Evolutionary conservation across 2,888 invertebrate genomes (phyloP).

Genomic region (Hemistola chrysoprasaria): DNA sequence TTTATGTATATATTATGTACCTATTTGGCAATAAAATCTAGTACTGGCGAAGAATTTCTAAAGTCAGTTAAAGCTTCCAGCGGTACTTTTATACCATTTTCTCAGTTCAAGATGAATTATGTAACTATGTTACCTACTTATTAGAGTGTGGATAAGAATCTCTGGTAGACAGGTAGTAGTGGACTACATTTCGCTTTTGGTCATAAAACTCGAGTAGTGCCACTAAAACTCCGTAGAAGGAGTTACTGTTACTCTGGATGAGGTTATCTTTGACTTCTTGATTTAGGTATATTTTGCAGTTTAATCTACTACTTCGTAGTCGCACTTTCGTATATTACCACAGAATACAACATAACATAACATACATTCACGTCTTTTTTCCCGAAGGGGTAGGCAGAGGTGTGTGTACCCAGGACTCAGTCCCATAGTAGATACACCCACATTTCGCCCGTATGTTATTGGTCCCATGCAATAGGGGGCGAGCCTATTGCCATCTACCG

Average conservation of each 20-base stretch:
- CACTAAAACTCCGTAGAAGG: slow-evolving; percentile 13
- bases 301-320: slow-evolving; percentile 7
- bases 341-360: no score
- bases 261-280: slow-evolving; percentile 14
- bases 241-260: slow-evolving; percentile 15
- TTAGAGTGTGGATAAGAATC: slow-evolving; percentile 15
- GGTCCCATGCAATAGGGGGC: no score
- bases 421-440: no score
- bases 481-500: no score
- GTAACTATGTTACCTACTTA: slow-evolving; percentile 26
- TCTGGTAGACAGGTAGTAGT: slow-evolving; percentile 12
- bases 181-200: slow-evolving; percentile 17
- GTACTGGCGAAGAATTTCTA: no score
- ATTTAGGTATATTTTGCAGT: slow-evolving; percentile 6
- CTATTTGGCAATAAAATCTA: no score
- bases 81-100: slow-evolving; percentile 15
- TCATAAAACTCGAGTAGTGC: slow-evolving; percentile 17
- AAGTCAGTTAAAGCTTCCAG: slow-evolving; percentile 19
- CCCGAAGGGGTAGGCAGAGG: no score
- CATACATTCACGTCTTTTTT: no score
- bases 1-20: no score
- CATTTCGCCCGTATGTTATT: no score
- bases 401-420: no score
- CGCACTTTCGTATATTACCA: neutral
- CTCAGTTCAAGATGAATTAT: slow-evolving; percentile 18